A percentile compares a stretch with the other conserved stretches of the same genome.
Evolutionary conservation across 2,888 invertebrate genomes (phyloP).

Genomic region (Eristalinus aeneus): DNA sequence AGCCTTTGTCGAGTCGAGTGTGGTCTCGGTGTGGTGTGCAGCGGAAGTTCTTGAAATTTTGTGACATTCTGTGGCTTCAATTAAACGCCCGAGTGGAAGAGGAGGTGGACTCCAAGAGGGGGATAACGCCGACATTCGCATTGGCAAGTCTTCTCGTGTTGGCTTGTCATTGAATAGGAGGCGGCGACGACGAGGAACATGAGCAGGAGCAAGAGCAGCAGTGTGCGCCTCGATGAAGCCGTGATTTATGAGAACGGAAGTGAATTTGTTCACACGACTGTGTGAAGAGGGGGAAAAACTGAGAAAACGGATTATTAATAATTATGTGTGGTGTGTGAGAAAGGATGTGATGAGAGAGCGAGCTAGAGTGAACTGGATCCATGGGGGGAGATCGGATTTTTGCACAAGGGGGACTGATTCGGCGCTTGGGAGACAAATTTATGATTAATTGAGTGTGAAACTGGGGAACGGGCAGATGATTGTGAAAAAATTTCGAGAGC

Average conservation of each 20-base stretch:
- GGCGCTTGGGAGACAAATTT: not conserved
- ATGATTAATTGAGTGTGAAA: not conserved
- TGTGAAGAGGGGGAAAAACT: constrained; percentile 38
- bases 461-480: not conserved
- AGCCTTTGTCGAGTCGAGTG: constrained; percentile 33
- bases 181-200: not conserved
- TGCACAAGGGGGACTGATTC: not conserved
- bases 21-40: not conserved
- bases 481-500: not conserved
- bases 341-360: constrained; percentile 37
- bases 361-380: not conserved
- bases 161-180: not conserved
- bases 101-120: not conserved
- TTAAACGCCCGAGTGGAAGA: constrained; percentile 35
- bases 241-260: constrained; percentile 71
- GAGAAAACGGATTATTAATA: constrained; percentile 61
- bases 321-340: constrained; percentile 44
- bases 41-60: constrained; percentile 68
- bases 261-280: constrained; percentile 69
- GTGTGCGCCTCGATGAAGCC: constrained; percentile 9
- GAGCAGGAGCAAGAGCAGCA: not conserved
- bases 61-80: constrained; percentile 69
- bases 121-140: not conserved
- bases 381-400: not conserved
- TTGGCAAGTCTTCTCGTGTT: not conserved